Percentiles rank a stretch among this genome's conserved stretches.
These are phyloP conservation scores for Aethina tumida DNA, from an alignment of 1,140 invertebrate genomes.

Conservation along the genomic window DNA sequence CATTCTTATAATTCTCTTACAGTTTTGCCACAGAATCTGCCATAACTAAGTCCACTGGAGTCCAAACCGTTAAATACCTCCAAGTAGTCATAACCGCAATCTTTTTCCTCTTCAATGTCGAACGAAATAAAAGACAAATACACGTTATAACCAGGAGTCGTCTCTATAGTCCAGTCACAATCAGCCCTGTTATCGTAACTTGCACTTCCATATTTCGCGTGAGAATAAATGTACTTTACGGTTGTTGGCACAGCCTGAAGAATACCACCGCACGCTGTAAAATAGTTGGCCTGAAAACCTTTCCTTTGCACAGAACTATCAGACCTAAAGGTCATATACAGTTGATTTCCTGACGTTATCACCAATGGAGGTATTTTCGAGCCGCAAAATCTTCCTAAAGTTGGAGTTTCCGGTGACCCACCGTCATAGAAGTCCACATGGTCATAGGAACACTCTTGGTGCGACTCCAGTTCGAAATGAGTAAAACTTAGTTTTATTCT, in stretches of 20 bases:
- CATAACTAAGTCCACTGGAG: constrained; percentile 64
- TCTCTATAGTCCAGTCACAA: constrained; percentile 92
- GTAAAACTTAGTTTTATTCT: constrained; percentile 88
- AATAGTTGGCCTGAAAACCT: constrained; percentile 68
- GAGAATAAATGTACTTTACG: constrained; percentile 79
- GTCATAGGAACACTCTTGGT: constrained; percentile 94
- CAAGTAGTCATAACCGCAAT: constrained; percentile 89
- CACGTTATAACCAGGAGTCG: constrained; percentile 61
- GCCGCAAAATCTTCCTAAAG: constrained; percentile 84
- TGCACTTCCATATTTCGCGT: constrained; percentile 81
- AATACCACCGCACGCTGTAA: constrained; percentile 81
- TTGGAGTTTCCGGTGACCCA: constrained; percentile 63
- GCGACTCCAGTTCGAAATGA: constrained; percentile 90
- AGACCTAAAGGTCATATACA: constrained; percentile 94
- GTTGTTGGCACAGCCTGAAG: constrained; percentile 65
- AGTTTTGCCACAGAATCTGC: constrained; percentile 67
- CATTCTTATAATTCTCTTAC: constrained; percentile 9
- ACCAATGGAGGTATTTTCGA: constrained; percentile 81
- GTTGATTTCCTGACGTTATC: constrained; percentile 78
- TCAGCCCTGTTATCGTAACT: constrained; percentile 82
- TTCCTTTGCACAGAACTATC: constrained; percentile 86
- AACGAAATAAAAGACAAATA: constrained; percentile 82
- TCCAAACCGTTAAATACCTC: constrained; percentile 83
- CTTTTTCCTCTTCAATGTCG: constrained; percentile 82
- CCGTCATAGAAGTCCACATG: constrained; percentile 91